phyloP scores from a whole-genome alignment of 1,140 invertebrate genomes.

The Drosophila malerkotliana region DNA sequence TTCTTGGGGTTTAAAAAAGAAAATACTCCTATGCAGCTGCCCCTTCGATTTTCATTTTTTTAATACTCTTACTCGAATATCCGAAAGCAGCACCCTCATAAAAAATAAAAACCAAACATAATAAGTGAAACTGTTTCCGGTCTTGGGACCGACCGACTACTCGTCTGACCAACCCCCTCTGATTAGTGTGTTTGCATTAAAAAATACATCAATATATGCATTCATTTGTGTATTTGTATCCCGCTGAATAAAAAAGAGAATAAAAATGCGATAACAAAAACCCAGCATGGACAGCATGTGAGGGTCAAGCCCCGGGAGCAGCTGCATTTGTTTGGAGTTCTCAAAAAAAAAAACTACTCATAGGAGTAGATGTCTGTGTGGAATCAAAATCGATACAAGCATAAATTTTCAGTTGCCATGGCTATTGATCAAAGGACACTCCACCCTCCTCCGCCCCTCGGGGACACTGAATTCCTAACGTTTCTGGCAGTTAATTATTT shows the following conservation, averaged over 20 bases:
- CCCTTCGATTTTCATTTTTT: constrained; percentile 13
- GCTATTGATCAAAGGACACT: constrained; percentile 49
- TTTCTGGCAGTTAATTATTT: constrained; percentile 76
- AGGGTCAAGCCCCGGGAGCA: constrained; percentile 71
- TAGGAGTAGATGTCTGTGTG: constrained; percentile 9
- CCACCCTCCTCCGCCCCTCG: constrained; percentile 24
- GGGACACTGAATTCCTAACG: not conserved
- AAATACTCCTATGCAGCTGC: constrained; percentile 33
- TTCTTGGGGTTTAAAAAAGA: constrained; percentile 31
- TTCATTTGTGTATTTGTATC: constrained; percentile 10
- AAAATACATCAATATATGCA: constrained; percentile 39
- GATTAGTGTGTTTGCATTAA: constrained; percentile 77
- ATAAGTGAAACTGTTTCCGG: constrained; percentile 64
- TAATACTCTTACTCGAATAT: constrained; percentile 8
- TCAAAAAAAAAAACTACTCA: constrained; percentile 38
- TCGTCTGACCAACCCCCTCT: constrained; percentile 53
- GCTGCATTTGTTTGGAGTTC: constrained; percentile 57
- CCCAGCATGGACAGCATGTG: constrained; percentile 63
- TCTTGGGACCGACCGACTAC: constrained; percentile 29
- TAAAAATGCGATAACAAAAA: constrained; percentile 66
- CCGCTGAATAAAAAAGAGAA: constrained; percentile 31
- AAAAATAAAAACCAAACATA: constrained; percentile 39
- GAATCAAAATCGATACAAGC: constrained; percentile 40
- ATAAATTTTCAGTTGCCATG: constrained; percentile 12
- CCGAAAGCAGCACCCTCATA: constrained; percentile 67